Conservation (phyloP, 2,888 invertebrate genomes). For the Bellardia bayeri region DNA sequence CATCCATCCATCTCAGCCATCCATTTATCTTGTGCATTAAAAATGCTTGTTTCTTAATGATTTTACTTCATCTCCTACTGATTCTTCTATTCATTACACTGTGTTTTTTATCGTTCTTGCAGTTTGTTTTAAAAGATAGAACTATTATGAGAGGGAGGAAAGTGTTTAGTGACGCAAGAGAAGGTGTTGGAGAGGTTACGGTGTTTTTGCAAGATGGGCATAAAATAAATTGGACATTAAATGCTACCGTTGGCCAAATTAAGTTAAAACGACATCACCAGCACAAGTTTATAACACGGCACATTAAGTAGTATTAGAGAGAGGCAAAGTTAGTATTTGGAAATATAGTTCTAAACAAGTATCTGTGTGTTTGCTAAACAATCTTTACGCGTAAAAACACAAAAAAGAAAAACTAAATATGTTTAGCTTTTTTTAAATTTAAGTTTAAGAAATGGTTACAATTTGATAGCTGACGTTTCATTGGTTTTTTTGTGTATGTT, state of each 20-base stretch:
- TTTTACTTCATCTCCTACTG: conserved; percentile 30
- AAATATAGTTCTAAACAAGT: not conserved
- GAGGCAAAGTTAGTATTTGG: not conserved
- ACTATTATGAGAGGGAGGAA: not conserved
- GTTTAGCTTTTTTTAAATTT: conserved; percentile 8
- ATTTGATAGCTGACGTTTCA: conserved; percentile 36
- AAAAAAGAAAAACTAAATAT: conserved; percentile 29
- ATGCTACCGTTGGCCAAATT: conserved; percentile 81
- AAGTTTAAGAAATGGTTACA: conserved; percentile 20
- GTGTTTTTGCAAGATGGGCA: conserved; percentile 43
- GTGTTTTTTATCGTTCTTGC: not conserved
- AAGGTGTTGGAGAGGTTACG: conserved; percentile 12
- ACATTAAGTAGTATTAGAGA: not conserved
- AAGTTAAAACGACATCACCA: conserved; percentile 58
- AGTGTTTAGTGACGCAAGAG: not conserved
- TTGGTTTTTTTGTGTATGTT: conserved; percentile 18
- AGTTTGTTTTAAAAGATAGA: conserved; percentile 5
- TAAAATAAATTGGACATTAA: conserved; percentile 81
- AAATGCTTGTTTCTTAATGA: not conserved
- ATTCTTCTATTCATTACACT: conserved; percentile 11
- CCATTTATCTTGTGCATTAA: conserved; percentile 10
- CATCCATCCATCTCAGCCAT: not conserved
- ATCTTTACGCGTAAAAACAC: conserved; percentile 16
- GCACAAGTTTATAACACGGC: conserved; percentile 17
- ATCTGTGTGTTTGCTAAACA: not conserved